Conservation (phyloP, 2,113 vertebrate species). For the Sphaerodactylus townsendi region DNA sequence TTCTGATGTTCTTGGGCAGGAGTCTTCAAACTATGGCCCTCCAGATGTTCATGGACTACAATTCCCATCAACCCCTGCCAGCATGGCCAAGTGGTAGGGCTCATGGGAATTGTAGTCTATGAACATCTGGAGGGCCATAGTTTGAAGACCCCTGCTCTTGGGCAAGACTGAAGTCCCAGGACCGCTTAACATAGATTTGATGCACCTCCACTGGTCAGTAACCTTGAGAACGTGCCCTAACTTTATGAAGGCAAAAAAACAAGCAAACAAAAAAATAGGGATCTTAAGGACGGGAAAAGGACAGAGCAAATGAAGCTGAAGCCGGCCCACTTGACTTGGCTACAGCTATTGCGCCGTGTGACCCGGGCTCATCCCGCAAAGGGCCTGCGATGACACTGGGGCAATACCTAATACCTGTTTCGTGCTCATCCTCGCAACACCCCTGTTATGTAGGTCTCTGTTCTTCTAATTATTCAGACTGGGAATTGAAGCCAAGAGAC, state of each 20-base stretch:
- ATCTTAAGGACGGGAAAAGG: neutral
- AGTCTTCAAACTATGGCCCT: too few relatives aligned
- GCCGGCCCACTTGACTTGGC: neutral
- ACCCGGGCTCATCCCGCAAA: neutral
- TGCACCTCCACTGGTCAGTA: neutral
- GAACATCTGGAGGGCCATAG: too few relatives aligned
- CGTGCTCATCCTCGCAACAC: neutral
- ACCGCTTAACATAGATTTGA: neutral
- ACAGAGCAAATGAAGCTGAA: neutral
- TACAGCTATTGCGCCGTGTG: neutral
- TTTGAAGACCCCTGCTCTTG: too few relatives aligned
- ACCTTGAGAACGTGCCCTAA: neutral
- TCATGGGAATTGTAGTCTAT: too few relatives aligned
- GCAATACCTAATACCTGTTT: too few relatives aligned
- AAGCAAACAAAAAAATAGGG: too few relatives aligned
- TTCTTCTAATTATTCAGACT: neutral
- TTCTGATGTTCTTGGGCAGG: too few relatives aligned
- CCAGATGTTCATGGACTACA: too few relatives aligned
- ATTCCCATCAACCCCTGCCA: too few relatives aligned
- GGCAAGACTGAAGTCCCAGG: too few relatives aligned
- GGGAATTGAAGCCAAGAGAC: neutral
- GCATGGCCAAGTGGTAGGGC: too few relatives aligned
- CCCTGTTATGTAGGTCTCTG: neutral
- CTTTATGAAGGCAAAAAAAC: neutral
- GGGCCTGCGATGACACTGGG: neutral